These are phyloP conservation scores for Chrysotoxum bicinctum DNA, from an alignment of 2,888 invertebrate species.

Conservation along the genomic window DNA sequence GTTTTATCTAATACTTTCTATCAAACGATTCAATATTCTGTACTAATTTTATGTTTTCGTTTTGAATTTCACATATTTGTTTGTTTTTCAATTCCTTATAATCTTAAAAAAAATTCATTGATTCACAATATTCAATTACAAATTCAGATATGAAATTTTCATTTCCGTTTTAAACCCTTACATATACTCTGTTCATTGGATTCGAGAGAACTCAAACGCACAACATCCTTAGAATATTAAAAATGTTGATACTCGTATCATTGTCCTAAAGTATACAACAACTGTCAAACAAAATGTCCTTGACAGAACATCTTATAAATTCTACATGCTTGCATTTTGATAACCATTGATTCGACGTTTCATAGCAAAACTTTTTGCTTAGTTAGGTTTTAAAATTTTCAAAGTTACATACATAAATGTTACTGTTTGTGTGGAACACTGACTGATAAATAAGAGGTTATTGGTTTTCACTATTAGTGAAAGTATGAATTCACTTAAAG, in stretches of 20 bases:
- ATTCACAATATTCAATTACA: too few species aligned
- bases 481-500: too few species aligned
- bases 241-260: background rate
- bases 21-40: too few species aligned
- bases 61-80: too few species aligned
- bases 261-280: background rate
- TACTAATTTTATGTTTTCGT: too few species aligned
- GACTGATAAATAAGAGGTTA: too few species aligned
- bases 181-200: background rate
- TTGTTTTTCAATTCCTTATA: background rate
- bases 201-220: background rate
- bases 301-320: background rate
- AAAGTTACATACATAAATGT: background rate
- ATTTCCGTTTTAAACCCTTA: background rate
- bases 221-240: slow-evolving; percentile 1
- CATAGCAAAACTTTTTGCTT: background rate
- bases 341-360: background rate
- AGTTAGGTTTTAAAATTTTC: background rate
- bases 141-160: background rate
- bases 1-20: too few species aligned
- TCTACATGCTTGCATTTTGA: background rate
- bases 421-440: too few species aligned
- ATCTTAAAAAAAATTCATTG: too few species aligned
- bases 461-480: too few species aligned
- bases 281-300: background rate